phyloP scores from a whole-genome alignment of 2,797 vertebrate genomes.

The Poeciliopsis infans region DNA sequence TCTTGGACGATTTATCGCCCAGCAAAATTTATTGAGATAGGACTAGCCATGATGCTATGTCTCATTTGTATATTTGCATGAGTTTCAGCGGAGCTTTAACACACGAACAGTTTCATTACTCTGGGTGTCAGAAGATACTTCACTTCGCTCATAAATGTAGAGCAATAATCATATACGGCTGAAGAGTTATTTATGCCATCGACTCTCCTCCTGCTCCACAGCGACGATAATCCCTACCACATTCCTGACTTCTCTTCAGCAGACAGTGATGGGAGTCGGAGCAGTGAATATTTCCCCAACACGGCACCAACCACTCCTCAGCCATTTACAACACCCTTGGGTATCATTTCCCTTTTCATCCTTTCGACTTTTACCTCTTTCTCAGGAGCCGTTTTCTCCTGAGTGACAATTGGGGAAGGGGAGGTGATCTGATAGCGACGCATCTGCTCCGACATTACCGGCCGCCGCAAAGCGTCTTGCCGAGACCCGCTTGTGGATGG shows the following conservation, averaged over 20 bases:
- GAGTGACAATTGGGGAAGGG: slow-evolving; percentile 46
- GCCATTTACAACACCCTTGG: slow-evolving; percentile 59
- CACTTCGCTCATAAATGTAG: neutral
- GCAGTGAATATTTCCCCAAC: slow-evolving; percentile 23
- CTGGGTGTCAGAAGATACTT: neutral
- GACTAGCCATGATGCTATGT: neutral
- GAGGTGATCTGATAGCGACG: slow-evolving; percentile 45
- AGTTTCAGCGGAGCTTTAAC: neutral
- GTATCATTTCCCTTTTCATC: slow-evolving; percentile 49
- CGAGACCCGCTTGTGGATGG: slow-evolving; percentile 38
- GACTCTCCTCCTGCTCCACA: slow-evolving; percentile 4
- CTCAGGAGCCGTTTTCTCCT: slow-evolving; percentile 22
- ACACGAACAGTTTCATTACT: neutral
- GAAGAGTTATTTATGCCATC: neutral
- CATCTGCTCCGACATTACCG: slow-evolving; percentile 33
- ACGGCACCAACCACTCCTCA: slow-evolving; percentile 26
- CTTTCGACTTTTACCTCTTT: slow-evolving; percentile 24
- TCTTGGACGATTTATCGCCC: no score
- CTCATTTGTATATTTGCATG: neutral
- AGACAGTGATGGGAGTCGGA: slow-evolving; percentile 26
- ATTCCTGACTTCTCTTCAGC: slow-evolving; percentile 26
- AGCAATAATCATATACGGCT: neutral
- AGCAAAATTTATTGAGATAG: no score
- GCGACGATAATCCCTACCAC: slow-evolving; percentile 30
- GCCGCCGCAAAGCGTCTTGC: slow-evolving; percentile 30